Evolutionary conservation across 1,140 invertebrate species (phyloP).

Genomic region (Bombus affinis): DNA sequence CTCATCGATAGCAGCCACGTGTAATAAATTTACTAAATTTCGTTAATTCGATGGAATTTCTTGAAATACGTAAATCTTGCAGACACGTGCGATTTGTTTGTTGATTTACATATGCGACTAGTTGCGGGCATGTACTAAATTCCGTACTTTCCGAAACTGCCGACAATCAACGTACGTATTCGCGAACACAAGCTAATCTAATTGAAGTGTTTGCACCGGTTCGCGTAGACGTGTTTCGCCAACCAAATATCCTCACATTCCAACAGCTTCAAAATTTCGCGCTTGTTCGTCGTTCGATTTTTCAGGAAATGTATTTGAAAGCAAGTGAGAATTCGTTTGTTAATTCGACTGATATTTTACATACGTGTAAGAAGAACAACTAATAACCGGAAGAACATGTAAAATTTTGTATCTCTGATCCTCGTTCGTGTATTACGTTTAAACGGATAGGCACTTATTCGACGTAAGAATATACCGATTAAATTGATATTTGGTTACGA

Average conservation of each 20-base stretch:
- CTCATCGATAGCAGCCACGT: no score
- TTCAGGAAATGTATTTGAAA: neutral
- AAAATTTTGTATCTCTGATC: no score
- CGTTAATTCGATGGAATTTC: neutral
- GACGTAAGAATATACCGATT: no score
- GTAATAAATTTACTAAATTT: no score
- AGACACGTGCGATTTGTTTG: neutral
- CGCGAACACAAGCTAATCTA: conserved; percentile 49
- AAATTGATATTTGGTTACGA: no score
- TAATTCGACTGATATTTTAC: no score
- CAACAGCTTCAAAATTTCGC: neutral
- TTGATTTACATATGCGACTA: conserved; percentile 16
- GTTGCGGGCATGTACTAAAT: conserved; percentile 29
- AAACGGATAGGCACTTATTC: no score
- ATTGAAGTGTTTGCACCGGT: conserved; percentile 54
- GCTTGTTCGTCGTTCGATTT: neutral
- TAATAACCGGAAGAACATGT: no score
- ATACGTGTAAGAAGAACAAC: no score
- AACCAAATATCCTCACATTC: neutral
- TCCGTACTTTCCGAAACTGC: conserved; percentile 17
- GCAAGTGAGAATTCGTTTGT: no score
- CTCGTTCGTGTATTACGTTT: no score
- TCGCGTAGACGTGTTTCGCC: neutral
- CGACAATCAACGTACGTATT: conserved; percentile 45
- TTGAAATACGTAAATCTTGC: neutral